phyloP scores from a whole-genome alignment of 2,113 vertebrate genomes.

The Engraulis encrasicolus region DNA sequence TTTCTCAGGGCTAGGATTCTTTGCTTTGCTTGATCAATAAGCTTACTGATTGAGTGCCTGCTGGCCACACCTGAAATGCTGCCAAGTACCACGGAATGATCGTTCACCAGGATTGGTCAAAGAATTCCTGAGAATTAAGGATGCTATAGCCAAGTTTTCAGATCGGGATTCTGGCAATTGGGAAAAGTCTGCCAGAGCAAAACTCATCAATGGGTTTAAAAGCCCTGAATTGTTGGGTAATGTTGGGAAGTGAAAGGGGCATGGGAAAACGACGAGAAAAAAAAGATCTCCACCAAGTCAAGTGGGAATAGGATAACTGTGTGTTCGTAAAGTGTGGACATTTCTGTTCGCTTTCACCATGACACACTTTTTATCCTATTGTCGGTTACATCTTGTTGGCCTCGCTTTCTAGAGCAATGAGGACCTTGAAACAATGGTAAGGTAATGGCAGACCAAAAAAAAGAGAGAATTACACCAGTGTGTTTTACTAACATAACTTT shows the following conservation, averaged over 20 bases:
- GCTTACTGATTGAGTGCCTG: neutral
- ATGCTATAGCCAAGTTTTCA: neutral
- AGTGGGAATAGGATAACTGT: too few relatives aligned
- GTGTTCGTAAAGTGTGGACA: too few relatives aligned
- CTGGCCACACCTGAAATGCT: neutral
- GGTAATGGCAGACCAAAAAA: too few relatives aligned
- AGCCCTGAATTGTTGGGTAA: neutral
- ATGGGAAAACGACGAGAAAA: too few relatives aligned
- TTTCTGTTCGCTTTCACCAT: too few relatives aligned
- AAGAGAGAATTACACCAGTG: too few relatives aligned
- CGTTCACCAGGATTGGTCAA: neutral
- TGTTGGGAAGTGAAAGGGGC: neutral
- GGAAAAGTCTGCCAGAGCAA: neutral
- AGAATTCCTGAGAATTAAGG: neutral
- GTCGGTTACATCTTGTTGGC: too few relatives aligned
- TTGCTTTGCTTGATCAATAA: neutral
- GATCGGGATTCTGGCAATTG: neutral
- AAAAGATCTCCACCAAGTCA: too few relatives aligned
- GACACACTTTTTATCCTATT: too few relatives aligned
- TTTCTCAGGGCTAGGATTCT: neutral
- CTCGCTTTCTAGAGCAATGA: too few relatives aligned
- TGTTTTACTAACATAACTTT: too few relatives aligned
- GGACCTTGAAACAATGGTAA: too few relatives aligned
- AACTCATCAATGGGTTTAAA: neutral
- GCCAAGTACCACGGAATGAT: neutral